Base-by-base conservation (phyloP, 2,888 invertebrate genomes). In the Scaptodrosophila latifasciaeformis region DNA sequence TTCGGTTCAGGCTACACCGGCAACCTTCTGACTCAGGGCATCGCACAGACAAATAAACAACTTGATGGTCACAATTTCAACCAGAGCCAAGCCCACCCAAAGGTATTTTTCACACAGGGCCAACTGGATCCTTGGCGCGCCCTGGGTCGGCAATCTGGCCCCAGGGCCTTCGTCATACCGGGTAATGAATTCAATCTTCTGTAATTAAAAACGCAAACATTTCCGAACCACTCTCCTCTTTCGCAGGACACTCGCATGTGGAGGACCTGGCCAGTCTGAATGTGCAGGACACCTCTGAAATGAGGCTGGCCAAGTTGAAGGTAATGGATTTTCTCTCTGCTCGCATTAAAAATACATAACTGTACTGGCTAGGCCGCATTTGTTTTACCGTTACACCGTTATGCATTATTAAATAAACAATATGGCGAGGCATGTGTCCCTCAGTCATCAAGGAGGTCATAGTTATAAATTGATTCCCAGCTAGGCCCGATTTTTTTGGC, bases 51-150 rank as follows among this genome's bases (percentile, higher is more conserved):
- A 49, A 82, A 81, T 53, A 45, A 21, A 17, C 43, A 65, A 46
- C 82, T 78, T 46, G 76, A 70, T 37, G 82, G 70, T n/a, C 21
- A 37, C 42, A 48, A 24, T 9, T 69, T 62, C 30, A 50, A 62
- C 50, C 72, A 63, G 43, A 64, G 43, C 13, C 34, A 30, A 39
- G 52, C 49, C 5, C 69, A 75, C 1, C 84, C 75, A 10, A 84
- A 87, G 57, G 88, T 89, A 1, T 83, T 88, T 37, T 89, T 88
- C 56, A 87, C 88, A n/a, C 89, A 89, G 65, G 90, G 90, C 31
- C 83, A 86, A 46, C 65, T 88, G 30, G 89, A 90, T 84, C 90
- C 90, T 15, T 90, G 89, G 90, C 87, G 88, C 60, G 77, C 85
- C 4, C 80, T 89, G 56, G 89, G 89, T 9, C 67, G 88, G 19